Evolutionary conservation across 2,888 invertebrate genomes (phyloP), one percentile per base, ranked within the genome.

Genomic region (Tiliacea aurago): DNA sequence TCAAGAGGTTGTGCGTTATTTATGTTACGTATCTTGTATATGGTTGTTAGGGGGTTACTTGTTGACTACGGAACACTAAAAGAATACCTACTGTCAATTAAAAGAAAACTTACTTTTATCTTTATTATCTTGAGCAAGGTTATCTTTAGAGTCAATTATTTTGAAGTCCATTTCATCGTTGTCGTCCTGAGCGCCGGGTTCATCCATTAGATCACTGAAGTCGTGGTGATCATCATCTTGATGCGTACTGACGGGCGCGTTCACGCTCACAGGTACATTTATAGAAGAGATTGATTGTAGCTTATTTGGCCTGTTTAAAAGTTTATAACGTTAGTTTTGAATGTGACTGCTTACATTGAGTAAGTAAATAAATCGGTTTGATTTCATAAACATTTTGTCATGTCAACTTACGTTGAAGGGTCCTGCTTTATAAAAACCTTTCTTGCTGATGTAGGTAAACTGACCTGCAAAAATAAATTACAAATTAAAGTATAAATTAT

Each of bases 371-470:
- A 20, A 15, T 63, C 28, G 28, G 3, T 49, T 41, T 18, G 4
- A 47, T 47, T 47, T 47, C 15, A 47, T 18, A 18, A 15, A 47
- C 9, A 3, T 23, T 23, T n/a, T 51, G n/a, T n/a, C 0, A 45
- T 10, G 10, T 33, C 55, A 72, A 88, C 90, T 88, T 74, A 90
- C 90, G 71, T 77, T 9, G 78, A 15, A 15, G 71, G 62, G 33
- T 91, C 90, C 20, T 88, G 86, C 84, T 91, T 93, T 45, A 93
- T 72, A 13, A 86, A 87, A 55, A 93, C 87, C 83, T 92, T 94
- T 82, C 89, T 89, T 28, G 93, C 92, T 53, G 87, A 76, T 51
- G 86, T 76, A 76, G 94, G 93, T 78, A 93, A 72, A 67, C 69
- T 71, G 11, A 90, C 84, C 91, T 93, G 88, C 70, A 87, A 66